phyloP scores from a whole-genome alignment of 2,113 vertebrate species.

The Leucopsar rothschildi region DNA sequence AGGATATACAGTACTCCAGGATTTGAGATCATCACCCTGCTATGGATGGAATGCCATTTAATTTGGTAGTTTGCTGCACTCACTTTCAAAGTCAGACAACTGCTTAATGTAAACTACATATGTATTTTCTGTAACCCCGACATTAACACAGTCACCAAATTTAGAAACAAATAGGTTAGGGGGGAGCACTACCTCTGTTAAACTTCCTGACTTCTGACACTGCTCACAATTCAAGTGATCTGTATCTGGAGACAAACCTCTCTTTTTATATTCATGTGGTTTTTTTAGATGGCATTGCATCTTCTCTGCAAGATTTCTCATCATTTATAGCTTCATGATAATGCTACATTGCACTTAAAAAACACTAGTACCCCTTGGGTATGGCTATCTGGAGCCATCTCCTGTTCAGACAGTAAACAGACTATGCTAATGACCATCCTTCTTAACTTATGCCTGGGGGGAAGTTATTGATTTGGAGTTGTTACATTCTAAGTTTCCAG shows the following conservation, averaged over 20 bases:
- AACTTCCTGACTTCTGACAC: neutral
- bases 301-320: neutral
- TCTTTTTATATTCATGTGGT: neutral
- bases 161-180: neutral
- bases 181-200: neutral
- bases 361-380: constrained; percentile 20
- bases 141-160: neutral
- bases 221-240: neutral
- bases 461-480: neutral
- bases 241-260: neutral
- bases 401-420: constrained; percentile 56
- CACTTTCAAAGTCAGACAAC: neutral
- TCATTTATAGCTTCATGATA: neutral
- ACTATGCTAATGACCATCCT: neutral
- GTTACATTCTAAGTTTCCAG: neutral
- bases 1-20: neutral
- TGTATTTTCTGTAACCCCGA: neutral
- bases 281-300: neutral
- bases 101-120: neutral
- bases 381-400: constrained; percentile 58
- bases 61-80: neutral
- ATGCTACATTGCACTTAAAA: neutral
- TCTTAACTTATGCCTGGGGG: neutral
- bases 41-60: neutral
- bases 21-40: neutral